Percentiles rank a stretch among this genome's conserved stretches.
phyloP scores from a whole-genome alignment of 2,888 invertebrate genomes.

The Cephus spinipes region DNA sequence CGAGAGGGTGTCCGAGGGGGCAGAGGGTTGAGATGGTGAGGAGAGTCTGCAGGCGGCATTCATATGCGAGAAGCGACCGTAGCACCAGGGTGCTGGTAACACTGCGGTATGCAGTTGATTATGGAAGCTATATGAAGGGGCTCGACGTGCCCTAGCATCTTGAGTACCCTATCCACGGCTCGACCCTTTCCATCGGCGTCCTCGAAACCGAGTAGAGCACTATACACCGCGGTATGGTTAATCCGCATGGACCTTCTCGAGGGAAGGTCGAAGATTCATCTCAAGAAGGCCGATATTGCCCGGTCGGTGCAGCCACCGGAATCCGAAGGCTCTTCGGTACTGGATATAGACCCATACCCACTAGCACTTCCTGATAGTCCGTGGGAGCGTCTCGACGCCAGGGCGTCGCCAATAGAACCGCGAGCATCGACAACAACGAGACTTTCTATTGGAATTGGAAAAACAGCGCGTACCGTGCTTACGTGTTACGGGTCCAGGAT shows the following conservation, averaged over 20 bases:
- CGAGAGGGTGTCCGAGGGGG: not conserved
- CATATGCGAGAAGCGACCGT: slow-evolving; percentile 58
- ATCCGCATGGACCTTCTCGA: slow-evolving; percentile 52
- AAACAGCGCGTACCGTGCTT: no score
- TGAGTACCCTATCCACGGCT: slow-evolving; percentile 60
- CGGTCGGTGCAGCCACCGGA: no score
- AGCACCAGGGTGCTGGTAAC: slow-evolving; percentile 57
- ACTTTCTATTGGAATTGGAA: no score
- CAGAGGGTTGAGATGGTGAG: slow-evolving; percentile 15
- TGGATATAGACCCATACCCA: no score
- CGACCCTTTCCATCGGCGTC: slow-evolving; percentile 28
- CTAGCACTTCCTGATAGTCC: no score
- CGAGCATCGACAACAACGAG: no score
- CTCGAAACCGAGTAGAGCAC: slow-evolving; percentile 46
- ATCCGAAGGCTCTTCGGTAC: no score
- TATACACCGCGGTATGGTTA: slow-evolving; percentile 50
- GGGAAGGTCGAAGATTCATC: slow-evolving; percentile 52
- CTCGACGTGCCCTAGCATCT: slow-evolving; percentile 66
- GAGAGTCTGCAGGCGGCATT: slow-evolving; percentile 51
- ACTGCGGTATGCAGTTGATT: slow-evolving; percentile 67
- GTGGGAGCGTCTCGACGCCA: no score
- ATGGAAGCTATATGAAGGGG: slow-evolving; percentile 66
- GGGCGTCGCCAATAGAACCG: no score
- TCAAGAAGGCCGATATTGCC: slow-evolving; percentile 49
- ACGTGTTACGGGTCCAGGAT: no score